Percentiles rank a stretch among this genome's conserved stretches.
phyloP scores from a whole-genome alignment of 2,888 invertebrate genomes.

The Leptogaster cylindrica region DNA sequence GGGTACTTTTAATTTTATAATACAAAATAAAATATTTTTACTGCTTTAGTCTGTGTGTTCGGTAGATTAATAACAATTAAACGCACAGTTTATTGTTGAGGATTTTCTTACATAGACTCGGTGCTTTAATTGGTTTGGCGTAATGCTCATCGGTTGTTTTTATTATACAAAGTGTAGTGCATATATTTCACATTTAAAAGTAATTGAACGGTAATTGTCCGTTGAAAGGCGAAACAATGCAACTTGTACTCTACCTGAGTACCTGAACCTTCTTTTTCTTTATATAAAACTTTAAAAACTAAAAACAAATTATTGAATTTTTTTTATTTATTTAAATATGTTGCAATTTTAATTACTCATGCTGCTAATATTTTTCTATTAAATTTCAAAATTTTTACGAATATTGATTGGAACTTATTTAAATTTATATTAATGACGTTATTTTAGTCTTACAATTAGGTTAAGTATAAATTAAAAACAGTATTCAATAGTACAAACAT shows the following conservation, averaged over 20 bases:
- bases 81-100: conserved; percentile 44
- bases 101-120: conserved; percentile 45
- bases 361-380: not conserved
- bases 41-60: conserved; percentile 41
- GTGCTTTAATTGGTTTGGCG: conserved; percentile 26
- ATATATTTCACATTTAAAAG: conserved; percentile 24
- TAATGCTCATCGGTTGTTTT: conserved; percentile 23
- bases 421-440: not conserved
- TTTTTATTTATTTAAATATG: not conserved
- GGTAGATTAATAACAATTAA: conserved; percentile 41
- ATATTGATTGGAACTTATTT: not conserved
- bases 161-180: conserved; percentile 1
- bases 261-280: no score
- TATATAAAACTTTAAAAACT: no score
- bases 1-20: conserved; percentile 31
- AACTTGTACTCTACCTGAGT: not conserved
- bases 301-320: no score
- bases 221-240: conserved; percentile 3
- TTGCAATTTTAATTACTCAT: not conserved
- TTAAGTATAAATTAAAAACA: no score
- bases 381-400: not conserved
- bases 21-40: conserved; percentile 33
- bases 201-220: no score
- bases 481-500: no score
- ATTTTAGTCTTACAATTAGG: not conserved